phyloP scores from a whole-genome alignment of 1,140 invertebrate species.

The Drusus annulatus region DNA sequence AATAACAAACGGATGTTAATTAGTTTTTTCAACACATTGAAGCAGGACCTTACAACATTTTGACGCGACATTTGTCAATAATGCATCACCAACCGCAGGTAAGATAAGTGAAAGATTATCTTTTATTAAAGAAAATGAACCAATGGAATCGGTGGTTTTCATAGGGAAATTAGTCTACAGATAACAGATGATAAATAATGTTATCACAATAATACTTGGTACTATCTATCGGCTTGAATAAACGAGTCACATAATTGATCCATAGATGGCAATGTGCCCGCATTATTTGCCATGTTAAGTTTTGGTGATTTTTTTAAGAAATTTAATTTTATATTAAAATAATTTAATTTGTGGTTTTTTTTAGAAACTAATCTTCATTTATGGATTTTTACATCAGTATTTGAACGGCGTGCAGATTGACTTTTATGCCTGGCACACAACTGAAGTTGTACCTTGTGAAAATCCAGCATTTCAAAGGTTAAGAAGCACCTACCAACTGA shows the following conservation, averaged over 20 bases:
- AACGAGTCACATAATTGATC: neutral
- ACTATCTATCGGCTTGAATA: slow-evolving; percentile 21
- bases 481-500: too few species aligned
- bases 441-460: too few species aligned
- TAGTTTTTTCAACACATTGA: slow-evolving; percentile 7
- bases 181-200: slow-evolving; percentile 52
- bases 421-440: too few species aligned
- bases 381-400: too few species aligned
- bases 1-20: slow-evolving; percentile 17
- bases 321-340: too few species aligned
- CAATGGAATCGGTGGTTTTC: slow-evolving; percentile 48
- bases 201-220: slow-evolving; percentile 24
- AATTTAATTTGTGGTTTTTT: too few species aligned
- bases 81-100: slow-evolving; percentile 16
- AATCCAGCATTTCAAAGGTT: too few species aligned
- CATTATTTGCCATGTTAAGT: too few species aligned
- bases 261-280: slow-evolving; percentile 18
- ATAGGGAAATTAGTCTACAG: slow-evolving; percentile 49
- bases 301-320: too few species aligned
- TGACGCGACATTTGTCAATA: slow-evolving; percentile 45
- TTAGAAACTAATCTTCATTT: too few species aligned
- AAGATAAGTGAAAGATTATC: slow-evolving; percentile 58
- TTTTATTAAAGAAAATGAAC: slow-evolving; percentile 43
- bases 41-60: slow-evolving; percentile 5
- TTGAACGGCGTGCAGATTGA: too few species aligned